Base-by-base conservation (phyloP, 2,797 vertebrate genomes). In the Myripristis murdjan region DNA sequence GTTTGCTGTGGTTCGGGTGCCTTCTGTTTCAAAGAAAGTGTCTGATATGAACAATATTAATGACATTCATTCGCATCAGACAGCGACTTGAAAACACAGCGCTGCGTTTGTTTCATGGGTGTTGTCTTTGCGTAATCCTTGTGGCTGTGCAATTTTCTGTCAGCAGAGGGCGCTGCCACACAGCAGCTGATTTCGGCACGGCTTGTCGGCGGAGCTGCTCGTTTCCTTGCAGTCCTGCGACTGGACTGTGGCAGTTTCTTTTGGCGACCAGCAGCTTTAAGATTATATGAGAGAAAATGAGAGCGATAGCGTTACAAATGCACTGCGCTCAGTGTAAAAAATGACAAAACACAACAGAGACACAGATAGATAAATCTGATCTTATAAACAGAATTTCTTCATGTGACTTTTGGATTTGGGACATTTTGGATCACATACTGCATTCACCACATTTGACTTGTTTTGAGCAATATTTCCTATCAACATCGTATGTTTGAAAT, bases 81-180 rank as follows among this genome's bases (percentile, higher is more conserved):
- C 41, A 16, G 41, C 15, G 6, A n/a, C 41, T n/a, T 6, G 4
- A 12, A 37, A 37, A 37, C 3, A 37, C 1, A 37, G 33, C 2
- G 1, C 9, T 37, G 9, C 9, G 12, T 37, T 37, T 37, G 9
- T 37, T 37, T 37, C 9, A 37, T 37, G 35, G 35, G 35, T 37
- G 10, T 37, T 11, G 35, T 37, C 39, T 15, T 41, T 1, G 14
- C 11, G 2, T 15, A 41, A 41, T 41, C 39, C 39, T 41, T 15
- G 14, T 5, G 12, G 4, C 4, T 14, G 7, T 65, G 20, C n/a
- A 7, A 33, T n/a, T 67, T 70, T 28, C 20, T 58, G 53, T 62
- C 89, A 87, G 74, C 60, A 87, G 90, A 65, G 68, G 84, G 75
- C 39, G 16, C 70, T 72, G 39, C 59, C 37, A 15, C 2, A 53